Percentiles rank a stretch among this genome's conserved stretches.
Evolutionary conservation across 1,140 invertebrate genomes (phyloP).

Genomic region (Meloidogyne exigua): DNA sequence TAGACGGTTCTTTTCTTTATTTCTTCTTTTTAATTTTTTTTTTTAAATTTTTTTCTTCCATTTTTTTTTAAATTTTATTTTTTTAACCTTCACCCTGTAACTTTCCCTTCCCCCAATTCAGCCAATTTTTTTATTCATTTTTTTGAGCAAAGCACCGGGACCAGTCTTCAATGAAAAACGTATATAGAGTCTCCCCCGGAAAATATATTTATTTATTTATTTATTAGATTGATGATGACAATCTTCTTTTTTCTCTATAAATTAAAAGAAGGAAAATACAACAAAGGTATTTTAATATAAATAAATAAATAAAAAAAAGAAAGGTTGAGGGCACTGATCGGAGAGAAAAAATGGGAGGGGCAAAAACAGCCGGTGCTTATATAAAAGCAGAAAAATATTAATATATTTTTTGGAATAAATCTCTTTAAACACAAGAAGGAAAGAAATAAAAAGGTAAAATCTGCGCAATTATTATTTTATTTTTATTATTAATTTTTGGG

Average conservation of each 20-base stretch:
- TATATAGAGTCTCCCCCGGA: background rate
- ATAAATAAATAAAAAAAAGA: background rate
- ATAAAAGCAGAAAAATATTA: background rate
- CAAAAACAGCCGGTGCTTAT: background rate
- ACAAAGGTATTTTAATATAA: too few relatives aligned
- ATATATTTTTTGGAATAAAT: background rate
- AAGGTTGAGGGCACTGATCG: slow-evolving; percentile 3
- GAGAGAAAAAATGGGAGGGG: slow-evolving; percentile 4
- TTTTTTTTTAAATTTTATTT: background rate
- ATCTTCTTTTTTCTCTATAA: too few relatives aligned
- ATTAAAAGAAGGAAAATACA: too few relatives aligned
- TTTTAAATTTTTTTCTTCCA: background rate
- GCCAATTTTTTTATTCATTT: slow-evolving; percentile 3
- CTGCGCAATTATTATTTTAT: too few relatives aligned
- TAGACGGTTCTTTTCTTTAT: background rate
- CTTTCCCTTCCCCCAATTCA: background rate
- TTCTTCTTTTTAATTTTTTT: slow-evolving; percentile 4
- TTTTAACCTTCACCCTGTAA: background rate
- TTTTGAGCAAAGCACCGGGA: background rate
- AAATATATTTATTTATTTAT: too few relatives aligned
- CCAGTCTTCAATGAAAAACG: background rate
- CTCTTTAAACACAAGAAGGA: too few relatives aligned
- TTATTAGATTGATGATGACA: slow-evolving; percentile 4
- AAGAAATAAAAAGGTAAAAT: too few relatives aligned
- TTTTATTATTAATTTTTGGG: too few relatives aligned